Percentiles rank a stretch among this genome's conserved stretches.
These are phyloP conservation scores for Portunus trituberculatus DNA, from an alignment of 1,140 invertebrate genomes.

Conservation along the genomic window DNA sequence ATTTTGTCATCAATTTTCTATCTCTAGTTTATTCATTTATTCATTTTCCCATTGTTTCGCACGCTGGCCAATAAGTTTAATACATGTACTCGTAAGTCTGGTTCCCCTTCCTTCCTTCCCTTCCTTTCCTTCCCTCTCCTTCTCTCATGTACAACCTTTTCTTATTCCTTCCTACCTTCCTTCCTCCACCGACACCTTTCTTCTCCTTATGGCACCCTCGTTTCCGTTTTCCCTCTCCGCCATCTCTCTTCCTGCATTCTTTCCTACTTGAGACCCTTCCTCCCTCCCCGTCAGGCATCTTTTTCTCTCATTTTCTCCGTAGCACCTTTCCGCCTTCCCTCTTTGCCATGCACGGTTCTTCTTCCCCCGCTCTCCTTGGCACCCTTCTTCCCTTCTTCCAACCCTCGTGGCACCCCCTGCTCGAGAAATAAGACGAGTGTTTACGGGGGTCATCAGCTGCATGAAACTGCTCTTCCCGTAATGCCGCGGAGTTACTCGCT, in stretches of 20 bases:
- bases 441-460: conserved; percentile 41
- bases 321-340: not conserved
- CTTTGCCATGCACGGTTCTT: not conserved
- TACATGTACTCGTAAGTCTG: not conserved
- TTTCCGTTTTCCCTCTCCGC: not conserved
- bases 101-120: no score
- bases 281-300: not conserved
- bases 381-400: not conserved
- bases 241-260: conserved; percentile 5
- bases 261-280: not conserved
- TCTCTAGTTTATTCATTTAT: not conserved
- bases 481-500: conserved; percentile 20
- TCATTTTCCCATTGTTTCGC: not conserved
- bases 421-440: conserved; percentile 31
- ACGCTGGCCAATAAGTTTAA: not conserved
- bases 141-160: not conserved
- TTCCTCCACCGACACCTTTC: not conserved
- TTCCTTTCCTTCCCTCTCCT: not conserved
- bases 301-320: not conserved
- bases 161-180: not conserved
- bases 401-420: not conserved
- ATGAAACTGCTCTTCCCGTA: conserved; percentile 27
- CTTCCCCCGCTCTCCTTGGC: not conserved
- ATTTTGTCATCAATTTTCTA: not conserved
- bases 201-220: not conserved